Percentiles rank a stretch among this genome's conserved stretches.
phyloP scores from a whole-genome alignment of 1,140 invertebrate species.

The Zaprionus kolodkinae region DNA sequence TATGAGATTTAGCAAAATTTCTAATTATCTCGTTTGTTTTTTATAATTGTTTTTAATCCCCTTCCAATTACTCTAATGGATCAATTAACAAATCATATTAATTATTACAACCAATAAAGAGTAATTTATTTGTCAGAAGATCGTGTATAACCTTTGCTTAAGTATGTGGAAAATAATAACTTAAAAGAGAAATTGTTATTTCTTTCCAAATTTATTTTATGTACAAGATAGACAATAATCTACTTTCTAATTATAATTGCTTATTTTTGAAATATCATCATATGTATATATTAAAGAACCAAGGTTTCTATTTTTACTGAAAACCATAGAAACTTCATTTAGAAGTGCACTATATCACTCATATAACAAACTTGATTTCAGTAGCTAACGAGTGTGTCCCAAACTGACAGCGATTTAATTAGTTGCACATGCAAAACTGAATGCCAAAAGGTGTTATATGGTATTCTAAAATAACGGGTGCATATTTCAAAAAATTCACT shows the following conservation, averaged over 20 bases:
- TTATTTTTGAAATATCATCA: too few relatives aligned
- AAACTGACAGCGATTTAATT: slow-evolving; percentile 16
- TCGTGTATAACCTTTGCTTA: not conserved
- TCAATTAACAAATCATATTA: not conserved
- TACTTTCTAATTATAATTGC: too few relatives aligned
- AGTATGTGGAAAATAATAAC: too few relatives aligned
- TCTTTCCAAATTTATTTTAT: too few relatives aligned
- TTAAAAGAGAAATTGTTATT: too few relatives aligned
- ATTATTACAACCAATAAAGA: not conserved
- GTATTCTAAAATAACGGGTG: slow-evolving; percentile 18
- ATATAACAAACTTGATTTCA: slow-evolving; percentile 20
- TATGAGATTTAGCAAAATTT: not conserved
- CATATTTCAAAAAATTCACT: slow-evolving; percentile 40
- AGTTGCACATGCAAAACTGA: slow-evolving; percentile 36
- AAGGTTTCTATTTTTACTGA: too few relatives aligned
- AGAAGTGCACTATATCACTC: not conserved
- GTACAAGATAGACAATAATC: too few relatives aligned
- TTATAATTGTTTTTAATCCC: not conserved
- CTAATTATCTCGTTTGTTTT: not conserved
- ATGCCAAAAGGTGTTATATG: slow-evolving; percentile 69
- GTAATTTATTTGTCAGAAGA: not conserved
- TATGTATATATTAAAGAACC: too few relatives aligned
- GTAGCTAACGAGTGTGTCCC: not conserved
- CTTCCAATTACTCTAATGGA: not conserved
- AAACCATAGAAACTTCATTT: not conserved